A percentile compares a stretch with the other conserved stretches of the same genome.
phyloP scores from a whole-genome alignment of 2,113 vertebrate genomes.

The Gavia stellata region DNA sequence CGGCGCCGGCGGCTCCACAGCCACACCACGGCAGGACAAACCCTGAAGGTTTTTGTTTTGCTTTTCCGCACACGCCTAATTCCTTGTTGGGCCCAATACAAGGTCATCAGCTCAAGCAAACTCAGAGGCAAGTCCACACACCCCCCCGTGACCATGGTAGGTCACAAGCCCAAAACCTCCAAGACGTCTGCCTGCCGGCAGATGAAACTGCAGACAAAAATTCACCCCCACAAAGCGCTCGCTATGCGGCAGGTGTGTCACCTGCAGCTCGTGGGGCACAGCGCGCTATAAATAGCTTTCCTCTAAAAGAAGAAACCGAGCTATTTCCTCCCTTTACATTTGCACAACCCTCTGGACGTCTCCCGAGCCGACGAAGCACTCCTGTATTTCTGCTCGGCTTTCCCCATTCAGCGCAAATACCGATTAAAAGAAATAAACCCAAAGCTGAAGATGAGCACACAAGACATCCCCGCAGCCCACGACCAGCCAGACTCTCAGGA shows the following conservation, averaged over 20 bases:
- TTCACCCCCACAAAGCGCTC: rapidly evolving
- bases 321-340: not conserved
- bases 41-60: not conserved
- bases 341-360: not conserved
- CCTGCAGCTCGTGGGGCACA: not conserved
- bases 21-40: not conserved
- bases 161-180: not conserved
- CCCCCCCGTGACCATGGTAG: not conserved
- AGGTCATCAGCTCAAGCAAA: not conserved
- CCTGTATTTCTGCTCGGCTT: not conserved
- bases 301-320: not conserved
- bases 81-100: not conserved
- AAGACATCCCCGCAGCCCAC: not conserved
- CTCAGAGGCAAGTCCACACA: not conserved
- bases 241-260: not conserved
- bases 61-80: not conserved
- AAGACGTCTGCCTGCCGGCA: not conserved
- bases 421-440: not conserved
- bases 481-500: not conserved
- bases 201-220: not conserved
- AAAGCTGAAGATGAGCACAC: not conserved
- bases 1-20: rapidly evolving
- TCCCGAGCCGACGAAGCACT: not conserved
- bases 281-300: not conserved
- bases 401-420: not conserved